Percentiles rank a stretch among this genome's conserved stretches.
phyloP scores from a whole-genome alignment of 1,140 invertebrate genomes.

The Drosophila albomicans region DNA sequence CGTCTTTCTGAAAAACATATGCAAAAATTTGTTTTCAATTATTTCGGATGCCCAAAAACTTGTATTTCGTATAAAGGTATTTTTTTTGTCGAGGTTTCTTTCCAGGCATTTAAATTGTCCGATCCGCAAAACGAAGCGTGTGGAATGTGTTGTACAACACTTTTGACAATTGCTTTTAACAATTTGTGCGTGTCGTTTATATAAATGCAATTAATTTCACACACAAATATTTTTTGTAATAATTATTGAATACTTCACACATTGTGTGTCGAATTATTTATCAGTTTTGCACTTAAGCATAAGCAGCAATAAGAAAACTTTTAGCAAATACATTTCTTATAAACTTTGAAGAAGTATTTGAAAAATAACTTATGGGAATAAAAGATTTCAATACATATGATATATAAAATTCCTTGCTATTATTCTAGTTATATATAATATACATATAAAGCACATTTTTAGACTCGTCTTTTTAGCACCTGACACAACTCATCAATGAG shows the following conservation, averaged over 20 bases:
- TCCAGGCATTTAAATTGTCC: not conserved
- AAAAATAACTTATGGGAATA: not conserved
- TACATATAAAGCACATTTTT: no score
- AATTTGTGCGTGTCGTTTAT: slow-evolving; percentile 16
- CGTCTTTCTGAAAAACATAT: slow-evolving; percentile 24
- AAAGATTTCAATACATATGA: not conserved
- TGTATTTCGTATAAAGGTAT: slow-evolving; percentile 22
- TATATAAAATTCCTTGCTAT: not conserved
- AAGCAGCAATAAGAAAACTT: not conserved
- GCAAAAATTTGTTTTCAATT: slow-evolving; percentile 52
- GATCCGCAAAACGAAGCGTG: not conserved
- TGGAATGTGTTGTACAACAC: slow-evolving; percentile 35
- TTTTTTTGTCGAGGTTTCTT: slow-evolving; percentile 17
- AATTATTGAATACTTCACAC: slow-evolving; percentile 1
- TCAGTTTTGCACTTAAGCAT: not conserved
- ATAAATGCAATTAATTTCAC: slow-evolving; percentile 20
- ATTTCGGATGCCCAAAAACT: slow-evolving; percentile 26
- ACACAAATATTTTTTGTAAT: slow-evolving; percentile 2
- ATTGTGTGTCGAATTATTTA: not conserved
- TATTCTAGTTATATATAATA: not conserved
- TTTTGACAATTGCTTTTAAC: slow-evolving; percentile 33
- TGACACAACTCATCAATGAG: slow-evolving; percentile 5
- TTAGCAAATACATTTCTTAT: not conserved
- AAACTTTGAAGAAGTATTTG: not conserved
- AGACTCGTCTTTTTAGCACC: slow-evolving; percentile 6